Evolutionary conservation across 2,113 vertebrate species (phyloP).

Genomic region (Phrynosoma blainvillii): DNA sequence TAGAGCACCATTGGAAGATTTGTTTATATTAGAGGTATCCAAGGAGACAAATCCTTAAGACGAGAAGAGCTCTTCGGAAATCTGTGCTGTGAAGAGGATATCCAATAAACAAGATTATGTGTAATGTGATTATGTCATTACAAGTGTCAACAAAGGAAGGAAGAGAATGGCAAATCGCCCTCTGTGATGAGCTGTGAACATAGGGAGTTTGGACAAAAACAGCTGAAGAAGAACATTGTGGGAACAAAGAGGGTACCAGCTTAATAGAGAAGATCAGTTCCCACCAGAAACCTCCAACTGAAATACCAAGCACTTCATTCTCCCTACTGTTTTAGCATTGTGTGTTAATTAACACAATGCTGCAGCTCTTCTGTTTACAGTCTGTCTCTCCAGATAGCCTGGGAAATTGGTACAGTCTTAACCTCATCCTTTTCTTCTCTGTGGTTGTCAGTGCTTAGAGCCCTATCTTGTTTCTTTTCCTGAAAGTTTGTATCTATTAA

Average conservation of each 20-base stretch:
- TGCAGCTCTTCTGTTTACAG: slow-evolving; percentile 11
- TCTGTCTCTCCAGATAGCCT: not conserved
- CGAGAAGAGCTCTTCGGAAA: slow-evolving; percentile 40
- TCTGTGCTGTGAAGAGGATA: slow-evolving; percentile 25
- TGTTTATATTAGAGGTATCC: slow-evolving; percentile 20
- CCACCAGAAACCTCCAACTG: not conserved
- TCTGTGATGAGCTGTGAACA: slow-evolving; percentile 4
- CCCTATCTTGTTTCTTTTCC: not conserved
- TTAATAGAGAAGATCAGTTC: not conserved
- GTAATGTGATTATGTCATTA: slow-evolving; percentile 52
- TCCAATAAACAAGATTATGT: slow-evolving; percentile 52
- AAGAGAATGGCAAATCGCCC: slow-evolving; percentile 21
- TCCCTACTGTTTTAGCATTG: not conserved
- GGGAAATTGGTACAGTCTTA: not conserved
- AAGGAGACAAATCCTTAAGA: slow-evolving; percentile 43
- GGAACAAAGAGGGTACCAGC: not conserved
- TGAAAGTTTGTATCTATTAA: not conserved
- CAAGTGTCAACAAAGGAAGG: slow-evolving; percentile 39
- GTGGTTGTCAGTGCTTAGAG: not conserved
- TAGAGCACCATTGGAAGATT: slow-evolving; percentile 8
- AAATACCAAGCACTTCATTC: not conserved
- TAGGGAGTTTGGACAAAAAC: slow-evolving; percentile 15
- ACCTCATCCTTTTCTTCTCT: not conserved
- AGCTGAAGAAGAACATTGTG: slow-evolving; percentile 16
- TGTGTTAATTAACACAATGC: not conserved